Base-by-base conservation (phyloP, 2,888 invertebrate species). In the Homarus gammarus region DNA sequence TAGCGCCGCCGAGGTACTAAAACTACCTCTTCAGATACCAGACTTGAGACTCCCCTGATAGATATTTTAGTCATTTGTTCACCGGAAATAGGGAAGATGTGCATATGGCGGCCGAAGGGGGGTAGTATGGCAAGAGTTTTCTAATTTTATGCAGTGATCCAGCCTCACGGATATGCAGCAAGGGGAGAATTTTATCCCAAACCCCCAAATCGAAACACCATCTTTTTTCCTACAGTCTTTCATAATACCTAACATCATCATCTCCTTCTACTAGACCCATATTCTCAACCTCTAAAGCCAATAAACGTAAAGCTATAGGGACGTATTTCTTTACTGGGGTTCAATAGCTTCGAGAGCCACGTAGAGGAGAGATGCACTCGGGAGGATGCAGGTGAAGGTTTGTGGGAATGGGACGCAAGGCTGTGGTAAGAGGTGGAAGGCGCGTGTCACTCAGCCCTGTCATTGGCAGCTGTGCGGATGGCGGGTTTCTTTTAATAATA, bases 81-180 rank as follows among this genome's bases (percentile, higher is more conserved):
- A 10, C 22, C 3, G 56, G 15, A 56, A 56, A 6, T 18, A 68
- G 2, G 8, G 31, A 8, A 22, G 72, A 51, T 31, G 33, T 40
- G n/a, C n/a, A 44, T 44, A 82, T 49, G 44, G 8, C 36, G 22
- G 31, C 31, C 44, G n/a, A 22, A 22, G 79, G 36, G 3, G 27
- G 31, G 10, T n/a, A 40, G 36, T 68, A 36, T 68, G 82, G 75
- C 87, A 86, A 79, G 49, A 70, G 68, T 82, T 82, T 87, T 87
- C 82, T 82, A 87, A 87, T 82, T 87, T 82, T 82, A 87, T 82
- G 87, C 87, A 82, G 81, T 73, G 75, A 82, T 82, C 81, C 81
- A 75, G 82, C 36, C 82, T 82, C 75, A 36, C 87, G 87, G 81
- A 87, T 87, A 87, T 87, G 87, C 82, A 87, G 73, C 56, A 84